Conservation (phyloP, 2,797 vertebrate species). For the Labroides dimidiatus region DNA sequence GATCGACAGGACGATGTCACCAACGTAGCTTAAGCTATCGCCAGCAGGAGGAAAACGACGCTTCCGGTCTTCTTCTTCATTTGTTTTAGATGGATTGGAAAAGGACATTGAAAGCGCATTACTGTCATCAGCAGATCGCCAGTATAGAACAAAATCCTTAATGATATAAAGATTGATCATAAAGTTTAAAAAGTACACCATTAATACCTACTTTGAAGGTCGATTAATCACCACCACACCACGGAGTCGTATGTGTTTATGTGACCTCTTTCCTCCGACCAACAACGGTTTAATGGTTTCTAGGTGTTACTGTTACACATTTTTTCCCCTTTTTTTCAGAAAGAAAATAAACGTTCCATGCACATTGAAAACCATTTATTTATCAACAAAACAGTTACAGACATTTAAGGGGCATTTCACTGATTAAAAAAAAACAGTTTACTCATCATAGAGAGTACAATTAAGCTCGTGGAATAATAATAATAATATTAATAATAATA, state of each 20-base stretch:
- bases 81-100: neutral
- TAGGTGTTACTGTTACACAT: neutral
- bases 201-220: conserved; percentile 6
- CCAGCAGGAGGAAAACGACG: conserved; percentile 32
- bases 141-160: neutral
- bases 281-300: no score
- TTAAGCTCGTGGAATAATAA: neutral
- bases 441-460: conserved; percentile 51
- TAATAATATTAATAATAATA: neutral
- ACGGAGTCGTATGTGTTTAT: neutral
- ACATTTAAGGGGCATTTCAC: neutral
- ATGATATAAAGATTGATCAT: no score
- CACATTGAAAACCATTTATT: neutral
- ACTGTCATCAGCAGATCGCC: neutral
- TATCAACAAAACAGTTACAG: conserved; percentile 7
- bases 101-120: neutral
- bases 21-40: conserved; percentile 58
- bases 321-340: no score
- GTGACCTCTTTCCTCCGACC: neutral
- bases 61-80: conserved; percentile 72
- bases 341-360: conserved; percentile 12
- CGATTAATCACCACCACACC: neutral
- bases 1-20: conserved; percentile 61
- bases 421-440: conserved; percentile 3
- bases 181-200: neutral